Conservation (phyloP, 2,113 vertebrate species). For the Sceloporus undulatus region DNA sequence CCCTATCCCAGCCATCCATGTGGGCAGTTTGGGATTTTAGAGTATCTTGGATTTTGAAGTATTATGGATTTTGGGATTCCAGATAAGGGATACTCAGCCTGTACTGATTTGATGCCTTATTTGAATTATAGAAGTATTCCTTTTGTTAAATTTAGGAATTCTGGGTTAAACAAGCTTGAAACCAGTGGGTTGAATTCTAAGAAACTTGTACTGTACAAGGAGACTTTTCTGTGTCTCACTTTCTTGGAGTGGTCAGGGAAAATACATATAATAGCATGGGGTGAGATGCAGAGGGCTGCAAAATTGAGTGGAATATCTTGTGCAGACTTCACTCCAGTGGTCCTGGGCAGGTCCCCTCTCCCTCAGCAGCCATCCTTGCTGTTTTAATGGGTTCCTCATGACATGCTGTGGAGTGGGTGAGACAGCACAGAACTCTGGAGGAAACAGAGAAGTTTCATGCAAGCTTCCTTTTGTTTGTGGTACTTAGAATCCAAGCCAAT, state of each 20-base stretch:
- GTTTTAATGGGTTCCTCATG: not conserved
- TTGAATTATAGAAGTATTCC: not conserved
- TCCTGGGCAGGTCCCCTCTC: not conserved
- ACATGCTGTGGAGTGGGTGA: too few species aligned
- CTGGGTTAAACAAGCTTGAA: slow-evolving; percentile 7
- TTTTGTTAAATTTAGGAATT: slow-evolving; percentile 1
- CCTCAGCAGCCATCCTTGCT: not conserved
- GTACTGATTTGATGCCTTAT: not conserved
- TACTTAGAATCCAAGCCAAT: not conserved
- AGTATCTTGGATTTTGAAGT: too few species aligned
- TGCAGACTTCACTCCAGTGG: too few species aligned
- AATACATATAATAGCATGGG: not conserved
- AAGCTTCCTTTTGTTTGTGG: not conserved
- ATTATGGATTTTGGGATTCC: not conserved
- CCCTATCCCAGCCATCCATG: too few species aligned
- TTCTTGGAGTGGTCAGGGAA: too few species aligned
- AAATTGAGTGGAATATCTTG: not conserved
- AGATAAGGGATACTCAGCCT: too few species aligned
- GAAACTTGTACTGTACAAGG: not conserved
- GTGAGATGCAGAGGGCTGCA: not conserved
- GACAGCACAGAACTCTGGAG: not conserved
- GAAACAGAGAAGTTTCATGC: not conserved
- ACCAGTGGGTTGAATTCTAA: not conserved
- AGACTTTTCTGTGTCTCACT: not conserved
- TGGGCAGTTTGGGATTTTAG: too few species aligned